phyloP scores from a whole-genome alignment of 2,888 invertebrate species.

The Eueremaeus valkanovi region DNA sequence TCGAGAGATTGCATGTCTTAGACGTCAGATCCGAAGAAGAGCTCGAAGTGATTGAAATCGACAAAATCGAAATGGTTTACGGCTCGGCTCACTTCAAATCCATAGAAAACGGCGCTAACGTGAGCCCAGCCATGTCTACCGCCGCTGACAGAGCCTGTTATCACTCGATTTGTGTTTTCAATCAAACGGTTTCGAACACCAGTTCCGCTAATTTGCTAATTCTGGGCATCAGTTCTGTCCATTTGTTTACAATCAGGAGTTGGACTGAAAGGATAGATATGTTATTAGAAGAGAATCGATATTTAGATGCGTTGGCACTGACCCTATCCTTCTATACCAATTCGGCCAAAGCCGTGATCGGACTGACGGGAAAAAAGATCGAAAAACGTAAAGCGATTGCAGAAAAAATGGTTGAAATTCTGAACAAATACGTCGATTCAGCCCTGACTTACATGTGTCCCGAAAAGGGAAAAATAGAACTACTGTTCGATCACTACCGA shows the following conservation, averaged over 20 bases:
- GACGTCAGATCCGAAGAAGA: slow-evolving; percentile 85
- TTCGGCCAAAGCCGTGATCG: slow-evolving; percentile 60
- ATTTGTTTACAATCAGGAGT: slow-evolving; percentile 55
- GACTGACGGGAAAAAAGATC: slow-evolving; percentile 43
- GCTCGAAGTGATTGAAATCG: slow-evolving; percentile 72
- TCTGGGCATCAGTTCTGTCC: slow-evolving; percentile 65
- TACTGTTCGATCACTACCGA: slow-evolving; percentile 49
- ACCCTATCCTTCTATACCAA: slow-evolving; percentile 63
- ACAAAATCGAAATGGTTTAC: slow-evolving; percentile 74
- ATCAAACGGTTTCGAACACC: slow-evolving; percentile 53
- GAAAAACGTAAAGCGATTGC: slow-evolving; percentile 44
- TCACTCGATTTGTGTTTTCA: slow-evolving; percentile 59
- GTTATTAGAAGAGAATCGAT: slow-evolving; percentile 57
- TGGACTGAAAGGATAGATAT: slow-evolving; percentile 57
- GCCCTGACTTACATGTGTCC: slow-evolving; percentile 51
- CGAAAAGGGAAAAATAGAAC: slow-evolving; percentile 47
- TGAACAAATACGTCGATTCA: slow-evolving; percentile 53
- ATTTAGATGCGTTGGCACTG: slow-evolving; percentile 60
- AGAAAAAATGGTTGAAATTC: slow-evolving; percentile 51
- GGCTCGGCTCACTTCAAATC: slow-evolving; percentile 84
- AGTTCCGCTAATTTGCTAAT: slow-evolving; percentile 66
- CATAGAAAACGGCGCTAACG: slow-evolving; percentile 91
- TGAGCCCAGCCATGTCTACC: slow-evolving; percentile 69
- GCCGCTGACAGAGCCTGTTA: slow-evolving; percentile 72
- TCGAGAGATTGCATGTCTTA: slow-evolving; percentile 78